Conservation (phyloP, 1,140 invertebrate genomes). For the Melipona quadrifasciata region DNA sequence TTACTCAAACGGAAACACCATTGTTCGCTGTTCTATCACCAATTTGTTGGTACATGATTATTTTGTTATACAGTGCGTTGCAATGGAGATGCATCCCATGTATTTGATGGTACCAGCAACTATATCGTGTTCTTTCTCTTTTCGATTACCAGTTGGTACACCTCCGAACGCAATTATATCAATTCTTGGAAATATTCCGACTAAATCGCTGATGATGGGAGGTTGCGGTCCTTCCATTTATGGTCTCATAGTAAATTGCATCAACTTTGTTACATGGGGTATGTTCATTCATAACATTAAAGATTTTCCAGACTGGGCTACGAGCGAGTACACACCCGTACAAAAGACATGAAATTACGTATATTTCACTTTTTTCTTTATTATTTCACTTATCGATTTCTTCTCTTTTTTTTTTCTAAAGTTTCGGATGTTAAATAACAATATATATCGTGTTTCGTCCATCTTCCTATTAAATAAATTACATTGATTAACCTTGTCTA, state of each 20-base stretch:
- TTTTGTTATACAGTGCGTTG: slow-evolving; percentile 80
- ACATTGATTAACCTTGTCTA: not conserved
- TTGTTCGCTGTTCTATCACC: not conserved
- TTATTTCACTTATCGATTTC: not conserved
- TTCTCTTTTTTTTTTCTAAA: not conserved
- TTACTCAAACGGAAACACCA: too few species aligned
- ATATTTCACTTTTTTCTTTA: not conserved
- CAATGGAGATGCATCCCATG: slow-evolving; percentile 89
- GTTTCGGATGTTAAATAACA: not conserved
- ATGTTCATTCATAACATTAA: slow-evolving; percentile 79
- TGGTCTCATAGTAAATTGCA: slow-evolving; percentile 70
- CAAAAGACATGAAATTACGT: not conserved
- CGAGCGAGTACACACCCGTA: not conserved
- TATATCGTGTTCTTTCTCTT: slow-evolving; percentile 89
- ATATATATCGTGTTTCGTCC: not conserved
- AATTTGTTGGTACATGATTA: too few species aligned
- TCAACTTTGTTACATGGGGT: slow-evolving; percentile 79
- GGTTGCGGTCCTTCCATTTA: slow-evolving; percentile 76
- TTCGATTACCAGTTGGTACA: slow-evolving; percentile 88
- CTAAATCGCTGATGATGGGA: slow-evolving; percentile 85
- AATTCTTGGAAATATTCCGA: slow-evolving; percentile 86
- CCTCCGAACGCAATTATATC: slow-evolving; percentile 96
- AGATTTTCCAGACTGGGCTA: slow-evolving; percentile 80
- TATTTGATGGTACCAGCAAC: slow-evolving; percentile 94
- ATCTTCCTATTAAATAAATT: slow-evolving; percentile 1